phyloP scores from a whole-genome alignment of 2,113 vertebrate genomes.

The Embiotoca jacksoni region DNA sequence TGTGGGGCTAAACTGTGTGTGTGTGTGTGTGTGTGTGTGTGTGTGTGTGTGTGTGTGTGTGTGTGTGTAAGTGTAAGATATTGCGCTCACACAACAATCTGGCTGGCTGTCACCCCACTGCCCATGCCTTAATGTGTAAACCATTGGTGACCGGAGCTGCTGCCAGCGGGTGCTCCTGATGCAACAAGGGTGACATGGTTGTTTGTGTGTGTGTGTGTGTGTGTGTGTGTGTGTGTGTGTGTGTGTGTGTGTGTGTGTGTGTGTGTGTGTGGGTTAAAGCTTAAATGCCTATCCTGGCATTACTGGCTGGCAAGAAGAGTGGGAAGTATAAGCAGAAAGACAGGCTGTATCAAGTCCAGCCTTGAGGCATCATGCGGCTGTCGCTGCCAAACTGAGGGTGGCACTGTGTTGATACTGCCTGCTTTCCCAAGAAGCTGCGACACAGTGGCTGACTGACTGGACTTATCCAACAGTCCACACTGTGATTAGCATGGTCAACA shows the following conservation, averaged over 20 bases:
- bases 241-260: slow-evolving; percentile 32
- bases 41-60: slow-evolving; percentile 89
- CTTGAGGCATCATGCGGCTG: slow-evolving; percentile 56
- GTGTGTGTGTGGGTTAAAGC: slow-evolving; percentile 32
- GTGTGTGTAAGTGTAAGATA: slow-evolving; percentile 92
- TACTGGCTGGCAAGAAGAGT: slow-evolving; percentile 53
- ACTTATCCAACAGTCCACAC: slow-evolving; percentile 51
- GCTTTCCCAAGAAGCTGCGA: slow-evolving; percentile 44
- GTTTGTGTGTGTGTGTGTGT: slow-evolving; percentile 31
- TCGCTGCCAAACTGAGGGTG: slow-evolving; percentile 71
- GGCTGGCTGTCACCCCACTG: slow-evolving; percentile 64
- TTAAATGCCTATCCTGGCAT: slow-evolving; percentile 54
- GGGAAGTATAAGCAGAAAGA: slow-evolving; percentile 49
- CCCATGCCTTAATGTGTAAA: slow-evolving; percentile 80
- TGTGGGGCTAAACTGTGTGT: slow-evolving; percentile 91
- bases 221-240: slow-evolving; percentile 30
- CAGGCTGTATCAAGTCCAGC: slow-evolving; percentile 53
- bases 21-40: slow-evolving; percentile 97
- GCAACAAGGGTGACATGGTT: slow-evolving; percentile 42
- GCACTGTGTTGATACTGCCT: slow-evolving; percentile 63
- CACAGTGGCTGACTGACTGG: slow-evolving; percentile 45
- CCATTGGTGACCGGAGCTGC: slow-evolving; percentile 62
- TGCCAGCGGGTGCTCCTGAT: slow-evolving; percentile 53
- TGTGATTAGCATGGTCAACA: slow-evolving; percentile 54
- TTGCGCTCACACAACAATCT: slow-evolving; percentile 86